Conservation (phyloP, 2,113 vertebrate genomes). For the Limanda limanda region DNA sequence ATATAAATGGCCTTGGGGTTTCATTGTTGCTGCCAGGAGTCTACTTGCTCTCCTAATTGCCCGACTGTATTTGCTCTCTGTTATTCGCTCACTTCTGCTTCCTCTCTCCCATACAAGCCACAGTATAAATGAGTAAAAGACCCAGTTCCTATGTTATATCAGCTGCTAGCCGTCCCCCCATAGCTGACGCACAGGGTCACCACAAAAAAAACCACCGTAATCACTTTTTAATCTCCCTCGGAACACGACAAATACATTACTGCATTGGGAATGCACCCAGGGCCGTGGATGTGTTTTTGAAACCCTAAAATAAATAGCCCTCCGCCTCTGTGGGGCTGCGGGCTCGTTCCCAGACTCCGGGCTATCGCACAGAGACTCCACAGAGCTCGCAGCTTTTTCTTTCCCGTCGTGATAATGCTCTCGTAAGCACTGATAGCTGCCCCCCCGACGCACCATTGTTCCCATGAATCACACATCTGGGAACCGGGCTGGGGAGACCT, state of each 20-base stretch:
- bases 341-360: slow-evolving; percentile 39
- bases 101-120: slow-evolving; percentile 1
- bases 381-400: slow-evolving; percentile 35
- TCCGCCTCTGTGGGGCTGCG: slow-evolving; percentile 24
- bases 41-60: slow-evolving; percentile 3
- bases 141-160: not conserved
- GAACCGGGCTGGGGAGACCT: slow-evolving; percentile 30
- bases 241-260: slow-evolving; percentile 44
- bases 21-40: not conserved
- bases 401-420: slow-evolving; percentile 42
- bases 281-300: slow-evolving; percentile 12
- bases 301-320: slow-evolving; percentile 44
- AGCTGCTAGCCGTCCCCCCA: slow-evolving; percentile 8
- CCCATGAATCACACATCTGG: slow-evolving; percentile 57
- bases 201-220: slow-evolving; percentile 36
- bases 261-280: slow-evolving; percentile 17
- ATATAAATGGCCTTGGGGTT: slow-evolving; percentile 5
- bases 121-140: slow-evolving; percentile 38
- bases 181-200: slow-evolving; percentile 20
- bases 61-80: slow-evolving; percentile 19
- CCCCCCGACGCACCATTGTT: slow-evolving; percentile 29
- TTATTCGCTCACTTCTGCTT: slow-evolving; percentile 17
- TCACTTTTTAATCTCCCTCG: slow-evolving; percentile 45
- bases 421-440: slow-evolving; percentile 27
- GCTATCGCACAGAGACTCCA: slow-evolving; percentile 37